These are phyloP conservation scores for Xiphophorus hellerii DNA, from an alignment of 2,113 vertebrate genomes.

Conservation along the genomic window DNA sequence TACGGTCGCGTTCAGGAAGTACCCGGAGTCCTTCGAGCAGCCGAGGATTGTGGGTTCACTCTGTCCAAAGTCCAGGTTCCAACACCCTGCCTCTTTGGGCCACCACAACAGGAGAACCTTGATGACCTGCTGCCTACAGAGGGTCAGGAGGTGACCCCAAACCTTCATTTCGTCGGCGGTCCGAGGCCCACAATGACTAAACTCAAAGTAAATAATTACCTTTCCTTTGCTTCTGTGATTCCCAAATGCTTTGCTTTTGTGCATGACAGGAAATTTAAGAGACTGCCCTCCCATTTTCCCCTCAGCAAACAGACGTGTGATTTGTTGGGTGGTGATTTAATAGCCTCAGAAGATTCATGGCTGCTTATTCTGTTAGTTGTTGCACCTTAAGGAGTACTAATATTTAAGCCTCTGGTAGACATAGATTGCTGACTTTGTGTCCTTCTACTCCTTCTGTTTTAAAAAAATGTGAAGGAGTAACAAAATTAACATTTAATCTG, in stretches of 20 bases:
- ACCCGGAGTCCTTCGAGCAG: constrained; percentile 84
- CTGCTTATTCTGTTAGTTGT: constrained; percentile 43
- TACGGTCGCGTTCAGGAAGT: constrained; percentile 88
- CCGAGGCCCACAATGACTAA: constrained; percentile 96
- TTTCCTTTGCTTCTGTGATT: constrained; percentile 23
- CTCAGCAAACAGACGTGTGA: constrained; percentile 19
- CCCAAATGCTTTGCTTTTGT: constrained; percentile 16
- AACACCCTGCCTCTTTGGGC: constrained; percentile 10
- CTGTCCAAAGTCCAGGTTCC: constrained; percentile 71
- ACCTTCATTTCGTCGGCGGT: constrained; percentile 87
- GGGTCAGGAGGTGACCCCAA: constrained; percentile 58
- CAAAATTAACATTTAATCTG: neutral
- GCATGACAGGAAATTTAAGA: neutral
- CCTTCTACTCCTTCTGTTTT: neutral
- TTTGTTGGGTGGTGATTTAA: constrained; percentile 59
- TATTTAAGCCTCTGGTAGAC: constrained; percentile 42
- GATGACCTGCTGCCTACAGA: constrained; percentile 47
- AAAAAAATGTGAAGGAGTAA: neutral
- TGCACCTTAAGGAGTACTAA: constrained; percentile 32
- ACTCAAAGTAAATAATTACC: constrained; percentile 85
- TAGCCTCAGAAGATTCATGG: constrained; percentile 59
- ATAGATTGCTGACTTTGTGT: constrained; percentile 24
- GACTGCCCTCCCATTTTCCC: constrained; percentile 12
- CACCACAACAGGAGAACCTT: neutral
- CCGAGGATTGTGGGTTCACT: constrained; percentile 84